phyloP scores from a whole-genome alignment of 2,888 invertebrate genomes.

The Clistopyga incitator region DNA sequence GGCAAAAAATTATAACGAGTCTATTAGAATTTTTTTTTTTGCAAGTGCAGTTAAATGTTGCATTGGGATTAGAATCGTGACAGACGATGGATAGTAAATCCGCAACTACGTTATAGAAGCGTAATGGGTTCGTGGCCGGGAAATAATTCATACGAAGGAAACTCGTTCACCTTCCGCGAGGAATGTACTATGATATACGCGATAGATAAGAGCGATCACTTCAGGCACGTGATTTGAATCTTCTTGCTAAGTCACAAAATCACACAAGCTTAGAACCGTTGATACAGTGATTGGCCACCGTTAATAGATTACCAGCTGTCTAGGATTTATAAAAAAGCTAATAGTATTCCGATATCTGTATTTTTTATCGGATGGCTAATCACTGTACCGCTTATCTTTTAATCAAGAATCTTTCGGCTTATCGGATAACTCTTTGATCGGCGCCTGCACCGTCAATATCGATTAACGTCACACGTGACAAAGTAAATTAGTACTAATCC shows the following conservation, averaged over 20 bases:
- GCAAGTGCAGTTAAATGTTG: background rate
- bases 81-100: conserved; percentile 17
- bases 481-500: background rate
- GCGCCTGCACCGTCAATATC: background rate
- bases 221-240: conserved; percentile 12
- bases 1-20: background rate
- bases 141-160: conserved; percentile 53
- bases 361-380: conserved; percentile 1
- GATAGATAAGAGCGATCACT: background rate
- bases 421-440: background rate
- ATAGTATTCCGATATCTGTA: background rate
- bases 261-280: background rate
- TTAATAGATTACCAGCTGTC: background rate
- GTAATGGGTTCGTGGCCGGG: conserved; percentile 43
- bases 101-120: conserved; percentile 32
- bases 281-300: conserved; percentile 12
- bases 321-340: background rate
- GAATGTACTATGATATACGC: conserved; percentile 30
- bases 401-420: background rate
- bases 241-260: background rate
- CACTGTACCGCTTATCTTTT: background rate
- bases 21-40: background rate
- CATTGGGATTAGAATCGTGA: background rate
- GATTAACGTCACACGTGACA: background rate
- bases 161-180: conserved; percentile 57